Evolutionary conservation across 1,140 invertebrate species (phyloP), one percentile per base, ranked within the genome.

Genomic region (Anastatus disparis): DNA sequence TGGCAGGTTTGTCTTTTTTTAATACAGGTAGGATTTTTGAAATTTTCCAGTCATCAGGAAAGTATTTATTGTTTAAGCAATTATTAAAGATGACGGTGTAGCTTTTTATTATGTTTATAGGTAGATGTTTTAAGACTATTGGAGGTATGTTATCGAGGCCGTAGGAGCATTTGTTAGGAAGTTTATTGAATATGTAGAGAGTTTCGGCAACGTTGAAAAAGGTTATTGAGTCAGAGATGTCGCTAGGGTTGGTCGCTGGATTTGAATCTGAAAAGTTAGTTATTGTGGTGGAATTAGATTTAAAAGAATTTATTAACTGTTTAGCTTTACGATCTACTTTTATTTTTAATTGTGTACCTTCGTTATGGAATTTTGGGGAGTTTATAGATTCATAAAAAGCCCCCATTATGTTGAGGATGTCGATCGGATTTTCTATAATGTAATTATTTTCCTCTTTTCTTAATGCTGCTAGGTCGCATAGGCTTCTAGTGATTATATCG

Each of bases 221-320:
- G 38, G 80, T 80, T n/a, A n/a, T n/a, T n/a, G 6, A 9, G 15
- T 15, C n/a, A 44, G 42, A 44, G n/a, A n/a, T n/a, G n/a, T 44
- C 3, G 10, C 15, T 3, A 44, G n/a, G 10, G 10, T 12, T 15
- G 15, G 6, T n/a, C 6, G 42, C 10, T 44, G 3, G 15, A 13
- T 15, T 44, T 3, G 3, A 9, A 44, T 15, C 10, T 9, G 6
- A 9, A n/a, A 44, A 44, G 3, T 6, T 9, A 13, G n/a, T 15
- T 15, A 44, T 12, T 12, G 10, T 15, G 3, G 3, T n/a, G 15
- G 3, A 9, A 44, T 44, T 44, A n/a, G 3, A 13, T 15, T 15
- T 44, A n/a, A 44, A 44, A 9, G 6, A 3, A 44, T 44, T 12
- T 3, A n/a, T 15, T 44, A 44, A 13, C 3, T n/a, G 6, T 3